Evolutionary conservation across 2,888 invertebrate species (phyloP).

Genomic region (Diadegma fenestrale): DNA sequence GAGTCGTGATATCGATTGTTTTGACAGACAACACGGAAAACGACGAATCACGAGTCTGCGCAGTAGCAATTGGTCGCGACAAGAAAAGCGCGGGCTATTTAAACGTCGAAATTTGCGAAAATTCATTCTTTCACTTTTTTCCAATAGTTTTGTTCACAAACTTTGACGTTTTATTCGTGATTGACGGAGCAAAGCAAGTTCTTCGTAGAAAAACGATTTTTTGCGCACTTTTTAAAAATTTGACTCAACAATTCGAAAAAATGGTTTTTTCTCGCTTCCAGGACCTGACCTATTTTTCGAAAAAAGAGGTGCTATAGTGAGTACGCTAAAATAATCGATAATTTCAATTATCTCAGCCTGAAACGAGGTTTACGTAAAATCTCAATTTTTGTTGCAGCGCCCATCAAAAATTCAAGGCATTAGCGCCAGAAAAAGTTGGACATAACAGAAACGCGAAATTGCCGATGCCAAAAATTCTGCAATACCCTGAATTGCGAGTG

Average conservation of each 20-base stretch:
- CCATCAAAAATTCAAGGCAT: slow-evolving; percentile 94
- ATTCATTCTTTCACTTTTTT: background rate
- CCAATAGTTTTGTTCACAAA: no score
- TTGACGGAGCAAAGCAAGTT: background rate
- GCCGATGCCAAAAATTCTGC: slow-evolving; percentile 93
- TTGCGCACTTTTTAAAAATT: background rate
- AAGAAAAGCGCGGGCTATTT: slow-evolving; percentile 36
- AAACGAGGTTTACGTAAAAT: slow-evolving; percentile 5
- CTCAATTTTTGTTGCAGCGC: slow-evolving; percentile 87
- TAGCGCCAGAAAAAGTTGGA: slow-evolving; percentile 95
- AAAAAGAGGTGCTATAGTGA: slow-evolving; percentile 96
- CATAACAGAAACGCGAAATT: slow-evolving; percentile 95
- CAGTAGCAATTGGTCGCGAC: slow-evolving; percentile 23
- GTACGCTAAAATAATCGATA: slow-evolving; percentile 81
- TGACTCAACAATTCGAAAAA: background rate
- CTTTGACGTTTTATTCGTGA: background rate
- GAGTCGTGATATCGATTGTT: slow-evolving; percentile 57
- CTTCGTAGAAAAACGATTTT: background rate
- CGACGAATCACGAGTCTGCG: background rate
- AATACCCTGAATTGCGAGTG: slow-evolving; percentile 94
- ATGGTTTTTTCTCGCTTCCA: slow-evolving; percentile 84
- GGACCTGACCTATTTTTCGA: slow-evolving; percentile 97
- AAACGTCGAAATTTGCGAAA: background rate
- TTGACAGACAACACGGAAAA: slow-evolving; percentile 41
- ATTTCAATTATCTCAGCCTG: slow-evolving; percentile 6